Base-by-base conservation (phyloP, 2,113 vertebrate genomes). In the Melospiza melodia region DNA sequence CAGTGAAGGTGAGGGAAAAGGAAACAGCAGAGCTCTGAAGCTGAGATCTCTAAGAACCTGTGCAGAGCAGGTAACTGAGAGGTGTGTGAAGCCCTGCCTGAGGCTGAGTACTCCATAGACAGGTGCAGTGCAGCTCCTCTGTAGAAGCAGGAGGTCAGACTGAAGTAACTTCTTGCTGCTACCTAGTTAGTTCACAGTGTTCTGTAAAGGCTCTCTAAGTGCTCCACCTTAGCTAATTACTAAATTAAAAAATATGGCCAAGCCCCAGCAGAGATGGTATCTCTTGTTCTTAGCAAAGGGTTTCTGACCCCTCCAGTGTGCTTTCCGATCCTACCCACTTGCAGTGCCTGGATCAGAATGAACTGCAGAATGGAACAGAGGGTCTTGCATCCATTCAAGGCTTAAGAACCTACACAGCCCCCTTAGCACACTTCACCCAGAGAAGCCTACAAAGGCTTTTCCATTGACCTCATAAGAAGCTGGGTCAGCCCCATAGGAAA, bases 401-500 rank as follows among this genome's bases (percentile, higher is more conserved):
- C 8, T n/a, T 30, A 69, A 85, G 54, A 85, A 88, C 44, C 37
- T 79, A 51, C 15, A 87, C 18, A 72, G 16, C 82, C 30, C 43
- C 35, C 52, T 69, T 51, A 67, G 23, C 43, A 49, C 48, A 68
- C 12, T 58, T 63, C 35, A 33, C 5, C 27, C 59, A 44, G 51
- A 13, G 43, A 85, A 89, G 52, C 44, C 48, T 57, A 23, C 0
- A 2, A 62, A 84, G 44, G 16, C 55, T 91, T 92, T 87, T 84
- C 48, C 33, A 25, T 27, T 85, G 85, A 57, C 68, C 31, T 89
- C 62, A 24, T 52, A 77, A 86, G 62, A 85, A 85, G 27, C 15
- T 54, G 74, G 67, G 94, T 73, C 5, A 2, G 43, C 41, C 61
- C 54, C 39, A 39, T 39, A 85, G 81, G 68, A 91, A 95, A 96